A percentile compares a stretch with the other conserved stretches of the same genome.
These are phyloP conservation scores for Craterocephalus amniculus DNA, from an alignment of 2,797 vertebrate genomes.

Conservation along the genomic window DNA sequence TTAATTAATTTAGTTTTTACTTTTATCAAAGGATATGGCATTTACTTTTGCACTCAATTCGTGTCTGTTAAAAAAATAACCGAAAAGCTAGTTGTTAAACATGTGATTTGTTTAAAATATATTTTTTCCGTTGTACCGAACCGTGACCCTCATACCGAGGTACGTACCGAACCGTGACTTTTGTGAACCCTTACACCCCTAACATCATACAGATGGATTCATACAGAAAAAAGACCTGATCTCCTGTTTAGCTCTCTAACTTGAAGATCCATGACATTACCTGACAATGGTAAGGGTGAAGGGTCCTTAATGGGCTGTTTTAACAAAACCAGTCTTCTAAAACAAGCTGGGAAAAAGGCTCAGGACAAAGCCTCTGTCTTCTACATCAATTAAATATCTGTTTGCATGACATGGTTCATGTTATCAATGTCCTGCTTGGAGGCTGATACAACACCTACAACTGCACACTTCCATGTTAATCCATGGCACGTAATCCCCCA, in stretches of 20 bases:
- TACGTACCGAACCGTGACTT: too few relatives aligned
- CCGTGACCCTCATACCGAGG: too few relatives aligned
- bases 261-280: constrained; percentile 47
- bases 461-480: constrained; percentile 9
- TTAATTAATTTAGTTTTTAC: too few relatives aligned
- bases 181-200: too few relatives aligned
- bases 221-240: constrained; percentile 22
- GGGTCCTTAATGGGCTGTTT: constrained; percentile 37
- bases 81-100: too few relatives aligned
- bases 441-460: constrained; percentile 12
- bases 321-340: constrained; percentile 21
- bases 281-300: constrained; percentile 55
- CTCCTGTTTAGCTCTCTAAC: constrained; percentile 34
- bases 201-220: constrained; percentile 6
- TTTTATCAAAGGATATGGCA: too few relatives aligned
- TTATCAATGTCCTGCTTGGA: constrained; percentile 12
- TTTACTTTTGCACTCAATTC: too few relatives aligned
- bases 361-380: neutral
- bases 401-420: constrained; percentile 19
- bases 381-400: neutral
- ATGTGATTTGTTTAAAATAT: too few relatives aligned
- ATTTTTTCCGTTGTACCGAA: too few relatives aligned
- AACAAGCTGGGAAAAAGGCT: constrained; percentile 8
- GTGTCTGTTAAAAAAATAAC: too few relatives aligned
- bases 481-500: constrained; percentile 19